Evolutionary conservation across 2,797 vertebrate genomes (phyloP).

Genomic region (Spinus olivaceus): DNA sequence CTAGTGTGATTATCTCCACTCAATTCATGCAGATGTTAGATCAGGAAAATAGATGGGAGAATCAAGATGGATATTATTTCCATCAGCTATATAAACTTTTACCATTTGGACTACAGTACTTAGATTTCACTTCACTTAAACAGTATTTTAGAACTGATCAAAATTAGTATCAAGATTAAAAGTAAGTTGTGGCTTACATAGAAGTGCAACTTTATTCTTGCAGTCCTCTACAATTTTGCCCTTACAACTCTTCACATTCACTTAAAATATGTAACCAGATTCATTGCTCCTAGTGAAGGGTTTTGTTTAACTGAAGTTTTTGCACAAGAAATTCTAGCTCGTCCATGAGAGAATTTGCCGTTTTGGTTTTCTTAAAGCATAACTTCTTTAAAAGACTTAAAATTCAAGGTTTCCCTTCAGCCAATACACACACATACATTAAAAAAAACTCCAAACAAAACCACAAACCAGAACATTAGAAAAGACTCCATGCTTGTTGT

Average conservation of each 20-base stretch:
- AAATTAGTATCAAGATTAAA: neutral
- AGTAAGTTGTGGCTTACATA: neutral
- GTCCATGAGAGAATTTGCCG: neutral
- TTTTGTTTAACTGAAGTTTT: neutral
- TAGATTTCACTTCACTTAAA: neutral
- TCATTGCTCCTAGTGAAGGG: neutral
- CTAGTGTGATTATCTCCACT: neutral
- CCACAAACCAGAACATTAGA: neutral
- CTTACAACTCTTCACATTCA: neutral
- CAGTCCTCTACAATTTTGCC: neutral
- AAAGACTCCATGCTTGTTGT: neutral
- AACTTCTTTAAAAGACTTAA: neutral
- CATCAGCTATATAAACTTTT: neutral
- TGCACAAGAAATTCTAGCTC: neutral
- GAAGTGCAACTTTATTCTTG: neutral
- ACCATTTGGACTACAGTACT: neutral
- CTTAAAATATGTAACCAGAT: neutral
- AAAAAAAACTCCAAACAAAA: neutral
- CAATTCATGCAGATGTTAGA: neutral
- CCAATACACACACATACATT: neutral
- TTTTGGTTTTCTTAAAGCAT: neutral
- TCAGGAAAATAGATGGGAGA: neutral
- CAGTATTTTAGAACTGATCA: neutral
- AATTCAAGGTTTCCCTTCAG: neutral
- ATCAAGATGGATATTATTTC: neutral